These are phyloP conservation scores for Apomyelois bistriatella DNA, from an alignment of 2,888 invertebrate species.

Conservation along the genomic window DNA sequence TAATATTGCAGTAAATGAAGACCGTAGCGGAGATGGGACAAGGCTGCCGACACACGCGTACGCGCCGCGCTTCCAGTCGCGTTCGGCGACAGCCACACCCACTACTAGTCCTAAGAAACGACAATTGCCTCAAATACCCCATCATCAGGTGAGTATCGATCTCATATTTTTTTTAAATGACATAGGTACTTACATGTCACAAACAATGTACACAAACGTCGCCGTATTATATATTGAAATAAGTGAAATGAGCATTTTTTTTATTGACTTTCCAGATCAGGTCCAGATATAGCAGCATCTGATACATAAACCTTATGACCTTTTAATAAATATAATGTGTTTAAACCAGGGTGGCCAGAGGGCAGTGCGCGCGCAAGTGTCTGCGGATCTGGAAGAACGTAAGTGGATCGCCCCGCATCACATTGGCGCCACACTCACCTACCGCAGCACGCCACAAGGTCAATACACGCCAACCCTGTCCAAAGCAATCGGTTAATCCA, in stretches of 20 bases:
- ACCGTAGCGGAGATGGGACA: constrained; percentile 47
- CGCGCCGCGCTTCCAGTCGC: constrained; percentile 87
- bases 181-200: not conserved
- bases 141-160: constrained; percentile 57
- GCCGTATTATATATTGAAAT: no score
- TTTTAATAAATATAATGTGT: constrained; percentile 11
- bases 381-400: constrained; percentile 88
- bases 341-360: constrained; percentile 77
- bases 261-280: no score
- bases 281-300: no score
- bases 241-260: no score
- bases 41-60: constrained; percentile 79
- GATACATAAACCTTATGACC: not conserved
- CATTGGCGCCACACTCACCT: constrained; percentile 88
- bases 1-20: constrained; percentile 55
- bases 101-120: constrained; percentile 97
- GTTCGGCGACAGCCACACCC: constrained; percentile 95
- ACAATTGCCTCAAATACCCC: constrained; percentile 96
- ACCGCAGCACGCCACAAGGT: constrained; percentile 88
- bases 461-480: constrained; percentile 68
- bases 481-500: constrained; percentile 29
- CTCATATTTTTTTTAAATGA: not conserved
- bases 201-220: no score
- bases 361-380: constrained; percentile 85
- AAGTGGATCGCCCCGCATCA: constrained; percentile 85